These are phyloP conservation scores for Sus scrofa DNA, from an alignment of 2,113 vertebrate genomes.

Conservation along the genomic window T2T-Sscrofa CM000816.6:78772001-78772500, in stretches of 20 bases:
- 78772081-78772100: conserved; percentile 95
- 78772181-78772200: background rate
- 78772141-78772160: conserved; percentile 97
- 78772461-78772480: background rate
- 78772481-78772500: background rate
- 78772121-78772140: conserved; percentile 95
- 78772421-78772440: background rate
- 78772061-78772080: conserved; percentile 97
- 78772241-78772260: background rate
- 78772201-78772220: background rate
- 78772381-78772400: background rate
- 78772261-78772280: background rate
- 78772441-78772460: conserved; percentile 6
- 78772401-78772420: background rate
- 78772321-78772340: background rate
- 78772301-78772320: background rate
- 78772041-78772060: conserved; percentile 55
- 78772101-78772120: conserved; percentile 95
- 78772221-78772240: background rate
- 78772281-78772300: background rate
- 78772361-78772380: background rate
- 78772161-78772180: conserved; percentile 25
- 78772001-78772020: background rate
- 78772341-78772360: background rate
- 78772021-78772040: conserved; percentile 3